Conservation (phyloP, 2,888 invertebrate species). For the Eristalis intricaria region DNA sequence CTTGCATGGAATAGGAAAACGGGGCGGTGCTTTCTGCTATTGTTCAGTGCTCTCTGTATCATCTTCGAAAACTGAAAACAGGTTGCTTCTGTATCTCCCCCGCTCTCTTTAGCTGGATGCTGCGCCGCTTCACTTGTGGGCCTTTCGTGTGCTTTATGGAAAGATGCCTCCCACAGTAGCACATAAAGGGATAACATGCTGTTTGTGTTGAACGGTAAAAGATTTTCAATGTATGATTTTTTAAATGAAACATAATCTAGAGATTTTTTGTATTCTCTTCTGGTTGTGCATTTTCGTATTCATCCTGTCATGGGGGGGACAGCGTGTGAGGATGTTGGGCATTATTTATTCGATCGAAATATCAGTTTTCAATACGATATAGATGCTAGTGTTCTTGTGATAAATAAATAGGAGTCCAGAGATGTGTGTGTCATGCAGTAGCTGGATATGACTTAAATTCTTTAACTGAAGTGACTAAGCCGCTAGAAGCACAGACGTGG, state of each 20-base stretch:
- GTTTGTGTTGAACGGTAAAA: constrained; percentile 76
- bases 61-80: constrained; percentile 68
- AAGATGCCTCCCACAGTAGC: constrained; percentile 67
- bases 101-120: constrained; percentile 75
- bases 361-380: constrained; percentile 49
- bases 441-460: not conserved
- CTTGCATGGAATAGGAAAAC: constrained; percentile 33
- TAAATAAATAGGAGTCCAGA: constrained; percentile 22
- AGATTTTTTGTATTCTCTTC: constrained; percentile 32
- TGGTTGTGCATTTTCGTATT: constrained; percentile 26
- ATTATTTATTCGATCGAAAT: constrained; percentile 58
- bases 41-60: constrained; percentile 58
- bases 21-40: constrained; percentile 63
- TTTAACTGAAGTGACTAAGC: not conserved
- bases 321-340: not conserved
- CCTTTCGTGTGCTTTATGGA: constrained; percentile 72
- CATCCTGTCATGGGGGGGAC: constrained; percentile 19
- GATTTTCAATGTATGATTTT: constrained; percentile 73
- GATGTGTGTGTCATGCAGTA: not conserved
- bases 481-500: too few species aligned
- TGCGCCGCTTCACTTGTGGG: constrained; percentile 71
- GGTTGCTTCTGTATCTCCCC: constrained; percentile 61
- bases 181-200: constrained; percentile 75
- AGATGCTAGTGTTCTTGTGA: not conserved
- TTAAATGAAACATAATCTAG: constrained; percentile 70